Base-by-base conservation (phyloP, 2,888 invertebrate genomes). In the Acronicta psi region DNA sequence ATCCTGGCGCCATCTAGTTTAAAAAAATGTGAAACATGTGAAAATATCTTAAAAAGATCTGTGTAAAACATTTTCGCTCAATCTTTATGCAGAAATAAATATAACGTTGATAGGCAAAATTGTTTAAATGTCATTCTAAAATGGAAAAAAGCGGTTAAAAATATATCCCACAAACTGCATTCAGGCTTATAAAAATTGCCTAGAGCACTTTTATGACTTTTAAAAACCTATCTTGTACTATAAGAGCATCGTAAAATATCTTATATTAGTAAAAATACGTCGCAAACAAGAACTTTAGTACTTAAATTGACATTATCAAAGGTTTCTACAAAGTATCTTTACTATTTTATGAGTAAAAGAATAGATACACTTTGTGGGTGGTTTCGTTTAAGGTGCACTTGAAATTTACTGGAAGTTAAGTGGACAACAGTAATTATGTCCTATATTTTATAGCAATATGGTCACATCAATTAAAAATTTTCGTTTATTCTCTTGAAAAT, bases 211-310 rank as follows among this genome's bases (percentile, higher is more conserved):
- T 72, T 57, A 69, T 34, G 53, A 57, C 50, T 14, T 56, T 51
- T 51, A 61, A 41, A 66, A 41, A 47, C 49, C 72, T 66, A 66
- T 70, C 64, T 59, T 34, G 42, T 59, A 20, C 54, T 45, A 70
- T 61, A 44, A 61, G 40, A 25, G 43, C n/a, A 16, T 57, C 56
- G 31, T 72, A 69, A 69, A 68, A 67, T 56, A 54, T 20, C 45
- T 40, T 40, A 51, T 61, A 51, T 51, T 11, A 44, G 53, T 51
- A 37, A 50, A 66, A 56, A 18, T 58, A 41, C 25, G 53, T 14
- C 16, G 38, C 34, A 52, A 66, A 71, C 34, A 18, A 31, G 53
- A 53, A 31, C 40, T 59, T 46, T 37, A n/a, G n/a, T 59, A 53
- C 51, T 46, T 17, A 66, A 56, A 66, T 34, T 60, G 50, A 46